phyloP scores from a whole-genome alignment of 2,113 vertebrate species.

The Neomonachus schauinslandi region DNA sequence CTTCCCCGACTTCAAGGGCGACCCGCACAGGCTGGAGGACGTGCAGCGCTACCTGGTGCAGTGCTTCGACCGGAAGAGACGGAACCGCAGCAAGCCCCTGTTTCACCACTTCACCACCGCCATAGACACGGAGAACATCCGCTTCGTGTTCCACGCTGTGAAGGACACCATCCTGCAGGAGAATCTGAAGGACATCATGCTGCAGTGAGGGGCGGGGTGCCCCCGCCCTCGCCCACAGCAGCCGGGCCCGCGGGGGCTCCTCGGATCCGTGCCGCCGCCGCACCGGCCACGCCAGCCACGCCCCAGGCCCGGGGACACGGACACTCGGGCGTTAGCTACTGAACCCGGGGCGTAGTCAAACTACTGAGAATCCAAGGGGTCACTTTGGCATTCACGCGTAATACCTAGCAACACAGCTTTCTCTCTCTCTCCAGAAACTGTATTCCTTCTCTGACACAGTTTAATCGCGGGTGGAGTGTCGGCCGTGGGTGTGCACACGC shows the following conservation, averaged over 20 bases:
- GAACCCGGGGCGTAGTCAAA: conserved; percentile 83
- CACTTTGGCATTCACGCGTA: conserved; percentile 59
- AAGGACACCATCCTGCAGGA: conserved; percentile 99
- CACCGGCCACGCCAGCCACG: conserved; percentile 78
- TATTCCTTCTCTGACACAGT: conserved; percentile 44
- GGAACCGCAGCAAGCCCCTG: conserved; percentile 94
- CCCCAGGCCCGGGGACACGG: conserved; percentile 72
- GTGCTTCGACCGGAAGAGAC: conserved; percentile 94
- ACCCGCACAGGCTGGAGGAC: conserved; percentile 93
- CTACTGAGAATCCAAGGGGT: conserved; percentile 83
- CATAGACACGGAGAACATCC: conserved; percentile 98
- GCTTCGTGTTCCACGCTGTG: conserved; percentile 97
- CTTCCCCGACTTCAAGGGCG: conserved; percentile 95
- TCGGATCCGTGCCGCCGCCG: conserved; percentile 59
- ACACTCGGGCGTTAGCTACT: conserved; percentile 81
- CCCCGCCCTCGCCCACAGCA: background rate
- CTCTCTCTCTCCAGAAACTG: conserved; percentile 68
- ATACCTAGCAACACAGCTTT: conserved; percentile 67
- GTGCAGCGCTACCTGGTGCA: conserved; percentile 96
- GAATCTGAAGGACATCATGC: conserved; percentile 99
- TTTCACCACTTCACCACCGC: conserved; percentile 99
- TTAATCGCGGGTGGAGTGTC: background rate
- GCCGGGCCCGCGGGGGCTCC: conserved; percentile 64
- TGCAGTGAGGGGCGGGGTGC: conserved; percentile 95
- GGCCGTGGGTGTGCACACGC: background rate